Percentiles rank a stretch among this genome's conserved stretches.
These are phyloP conservation scores for Heliconius congener DNA, from an alignment of 1,140 invertebrate genomes.

Conservation along the genomic window DNA sequence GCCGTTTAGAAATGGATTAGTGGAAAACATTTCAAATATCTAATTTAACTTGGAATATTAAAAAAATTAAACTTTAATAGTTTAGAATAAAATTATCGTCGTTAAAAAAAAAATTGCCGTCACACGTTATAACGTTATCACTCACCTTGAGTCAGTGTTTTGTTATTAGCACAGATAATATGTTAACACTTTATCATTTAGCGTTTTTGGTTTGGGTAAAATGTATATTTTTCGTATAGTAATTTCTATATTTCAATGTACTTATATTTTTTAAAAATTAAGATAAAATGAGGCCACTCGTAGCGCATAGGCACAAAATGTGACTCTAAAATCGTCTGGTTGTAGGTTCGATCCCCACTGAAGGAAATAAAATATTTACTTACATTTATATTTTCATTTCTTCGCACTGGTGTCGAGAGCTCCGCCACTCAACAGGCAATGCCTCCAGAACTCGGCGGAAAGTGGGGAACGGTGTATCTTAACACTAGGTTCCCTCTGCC, in stretches of 20 bases:
- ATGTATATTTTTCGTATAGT: constrained; percentile 13
- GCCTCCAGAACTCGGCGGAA: too few species aligned
- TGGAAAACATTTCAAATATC: constrained; percentile 28
- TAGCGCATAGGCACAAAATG: too few species aligned
- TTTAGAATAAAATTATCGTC: background rate
- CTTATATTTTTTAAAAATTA: background rate
- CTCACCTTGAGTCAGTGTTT: constrained; percentile 47
- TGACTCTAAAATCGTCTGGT: too few species aligned
- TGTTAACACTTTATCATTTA: constrained; percentile 28
- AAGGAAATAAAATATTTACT: too few species aligned
- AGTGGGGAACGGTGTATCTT: too few species aligned
- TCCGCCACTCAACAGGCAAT: too few species aligned
- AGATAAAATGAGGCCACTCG: background rate
- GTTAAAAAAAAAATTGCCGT: background rate
- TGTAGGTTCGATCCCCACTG: too few species aligned
- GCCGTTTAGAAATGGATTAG: constrained; percentile 61
- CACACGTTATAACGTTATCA: constrained; percentile 41
- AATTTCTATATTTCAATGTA: background rate
- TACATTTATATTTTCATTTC: too few species aligned
- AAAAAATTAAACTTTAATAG: background rate
- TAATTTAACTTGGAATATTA: background rate
- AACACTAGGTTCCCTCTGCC: too few species aligned
- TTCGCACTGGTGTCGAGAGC: too few species aligned
- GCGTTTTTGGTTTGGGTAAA: background rate
- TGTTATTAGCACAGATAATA: constrained; percentile 45